Evolutionary conservation across 2,113 vertebrate genomes (phyloP).

Genomic region (Anser brachyrhynchus): DNA sequence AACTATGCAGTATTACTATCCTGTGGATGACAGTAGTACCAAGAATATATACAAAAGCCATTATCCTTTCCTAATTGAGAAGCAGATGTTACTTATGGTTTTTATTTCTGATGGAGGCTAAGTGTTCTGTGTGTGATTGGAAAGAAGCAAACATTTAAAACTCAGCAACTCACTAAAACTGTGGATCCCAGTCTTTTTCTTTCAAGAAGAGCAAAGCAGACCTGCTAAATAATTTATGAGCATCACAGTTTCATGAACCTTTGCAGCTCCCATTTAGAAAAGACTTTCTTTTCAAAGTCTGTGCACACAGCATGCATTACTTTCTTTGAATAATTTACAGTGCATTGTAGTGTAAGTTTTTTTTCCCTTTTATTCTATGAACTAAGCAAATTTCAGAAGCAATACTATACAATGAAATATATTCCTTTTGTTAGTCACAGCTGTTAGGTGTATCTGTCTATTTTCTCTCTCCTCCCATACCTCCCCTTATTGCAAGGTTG

Average conservation of each 20-base stretch:
- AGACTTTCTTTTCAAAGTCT: background rate
- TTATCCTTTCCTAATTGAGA: background rate
- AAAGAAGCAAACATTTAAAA: background rate
- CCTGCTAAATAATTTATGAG: background rate
- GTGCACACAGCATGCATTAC: background rate
- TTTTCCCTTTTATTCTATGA: background rate
- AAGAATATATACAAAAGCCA: background rate
- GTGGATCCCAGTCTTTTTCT: background rate
- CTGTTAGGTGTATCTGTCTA: background rate
- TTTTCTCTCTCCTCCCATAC: background rate
- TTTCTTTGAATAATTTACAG: conserved; percentile 16
- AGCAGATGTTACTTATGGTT: background rate
- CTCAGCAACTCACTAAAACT: background rate
- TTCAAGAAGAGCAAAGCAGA: background rate
- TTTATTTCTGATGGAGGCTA: background rate
- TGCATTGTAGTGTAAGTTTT: background rate
- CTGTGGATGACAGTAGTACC: background rate
- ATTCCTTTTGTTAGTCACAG: conserved; percentile 13
- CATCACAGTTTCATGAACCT: conserved; percentile 6
- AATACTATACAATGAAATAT: background rate
- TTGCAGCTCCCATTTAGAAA: background rate
- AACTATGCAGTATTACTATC: background rate
- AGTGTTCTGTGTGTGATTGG: background rate
- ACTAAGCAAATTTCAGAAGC: background rate
- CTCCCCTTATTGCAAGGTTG: background rate